Evolutionary conservation across 1,140 invertebrate genomes (phyloP).

Genomic region (Pseudomyrmex gracilis): DNA sequence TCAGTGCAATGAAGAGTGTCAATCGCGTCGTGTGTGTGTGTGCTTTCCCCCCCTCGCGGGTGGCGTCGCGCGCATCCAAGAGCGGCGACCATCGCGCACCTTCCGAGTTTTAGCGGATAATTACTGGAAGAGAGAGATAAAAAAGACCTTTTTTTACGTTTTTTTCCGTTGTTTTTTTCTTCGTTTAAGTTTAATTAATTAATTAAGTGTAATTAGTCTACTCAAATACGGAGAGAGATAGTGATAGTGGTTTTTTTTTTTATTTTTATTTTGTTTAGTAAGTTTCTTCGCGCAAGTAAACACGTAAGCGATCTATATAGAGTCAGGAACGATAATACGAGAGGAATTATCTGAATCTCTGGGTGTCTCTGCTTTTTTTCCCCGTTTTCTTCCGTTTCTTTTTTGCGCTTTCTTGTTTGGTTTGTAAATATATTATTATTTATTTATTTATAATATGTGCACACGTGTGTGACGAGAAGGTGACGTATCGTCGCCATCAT

Average conservation of each 20-base stretch:
- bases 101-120: conserved; percentile 41
- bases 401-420: neutral
- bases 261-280: conserved; percentile 44
- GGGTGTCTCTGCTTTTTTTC: conserved; percentile 31
- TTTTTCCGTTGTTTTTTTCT: conserved; percentile 23
- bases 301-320: conserved; percentile 68
- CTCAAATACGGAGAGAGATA: conserved; percentile 46
- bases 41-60: conserved; percentile 16
- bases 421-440: neutral
- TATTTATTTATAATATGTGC: conserved; percentile 53
- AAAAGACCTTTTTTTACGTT: conserved; percentile 62
- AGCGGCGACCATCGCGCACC: conserved; percentile 54
- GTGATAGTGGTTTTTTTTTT: conserved; percentile 18
- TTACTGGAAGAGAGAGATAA: conserved; percentile 61
- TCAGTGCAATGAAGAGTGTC: conserved; percentile 29
- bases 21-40: conserved; percentile 54
- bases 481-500: conserved; percentile 53
- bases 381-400: neutral
- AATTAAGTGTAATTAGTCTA: conserved; percentile 45
- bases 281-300: conserved; percentile 52
- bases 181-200: conserved; percentile 20
- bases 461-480: conserved; percentile 50
- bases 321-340: conserved; percentile 68
- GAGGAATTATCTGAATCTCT: conserved; percentile 60
- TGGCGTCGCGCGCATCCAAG: conserved; percentile 37